These are phyloP conservation scores for Tapera naevia DNA, from an alignment of 2,797 vertebrate species.

Conservation along the genomic window DNA sequence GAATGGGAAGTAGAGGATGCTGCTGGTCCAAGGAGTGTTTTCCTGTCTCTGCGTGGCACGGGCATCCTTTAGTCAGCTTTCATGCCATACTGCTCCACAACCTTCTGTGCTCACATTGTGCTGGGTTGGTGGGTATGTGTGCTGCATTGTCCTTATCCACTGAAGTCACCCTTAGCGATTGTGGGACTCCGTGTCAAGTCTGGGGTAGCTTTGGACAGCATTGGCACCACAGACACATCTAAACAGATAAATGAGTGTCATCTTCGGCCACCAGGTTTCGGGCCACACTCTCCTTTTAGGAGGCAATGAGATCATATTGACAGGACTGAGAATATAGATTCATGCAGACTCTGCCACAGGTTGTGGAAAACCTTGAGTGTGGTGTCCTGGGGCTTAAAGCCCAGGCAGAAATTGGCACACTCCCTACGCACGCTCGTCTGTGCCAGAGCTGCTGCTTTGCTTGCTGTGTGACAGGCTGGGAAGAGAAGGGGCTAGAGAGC, in stretches of 20 bases:
- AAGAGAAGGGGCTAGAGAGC: not conserved
- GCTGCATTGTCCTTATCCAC: not conserved
- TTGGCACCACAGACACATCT: not conserved
- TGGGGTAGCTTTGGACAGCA: not conserved
- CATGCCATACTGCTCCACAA: not conserved
- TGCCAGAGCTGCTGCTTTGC: not conserved
- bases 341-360: not conserved
- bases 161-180: not conserved
- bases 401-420: not conserved
- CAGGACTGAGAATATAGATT: not conserved
- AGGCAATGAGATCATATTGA: not conserved
- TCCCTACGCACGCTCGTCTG: fast-evolving
- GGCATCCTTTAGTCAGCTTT: not conserved
- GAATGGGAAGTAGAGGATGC: not conserved
- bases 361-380: not conserved
- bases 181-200: not conserved
- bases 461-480: not conserved
- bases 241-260: not conserved
- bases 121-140: not conserved
- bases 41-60: not conserved
- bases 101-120: not conserved
- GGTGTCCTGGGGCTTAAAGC: not conserved
- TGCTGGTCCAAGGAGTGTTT: not conserved
- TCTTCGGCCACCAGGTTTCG: not conserved
- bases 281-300: not conserved